Percentiles rank a stretch among this genome's conserved stretches.
phyloP scores from a whole-genome alignment of 2,797 vertebrate genomes.

The Pipistrellus pipistrellus region DNA sequence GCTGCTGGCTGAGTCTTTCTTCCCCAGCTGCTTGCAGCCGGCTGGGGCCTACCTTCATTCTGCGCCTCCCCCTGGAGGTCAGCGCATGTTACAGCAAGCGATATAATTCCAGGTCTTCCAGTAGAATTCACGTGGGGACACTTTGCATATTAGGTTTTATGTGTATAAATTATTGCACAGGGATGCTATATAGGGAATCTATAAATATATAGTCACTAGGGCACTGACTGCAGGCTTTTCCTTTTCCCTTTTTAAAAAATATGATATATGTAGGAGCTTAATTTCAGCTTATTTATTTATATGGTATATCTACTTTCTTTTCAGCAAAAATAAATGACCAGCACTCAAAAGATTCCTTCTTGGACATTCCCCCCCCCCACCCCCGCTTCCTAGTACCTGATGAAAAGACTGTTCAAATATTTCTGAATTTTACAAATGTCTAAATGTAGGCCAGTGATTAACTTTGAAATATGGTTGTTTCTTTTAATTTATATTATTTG shows the following conservation, averaged over 20 bases:
- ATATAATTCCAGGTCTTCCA: too few species aligned
- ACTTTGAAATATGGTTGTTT: neutral
- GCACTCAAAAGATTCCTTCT: neutral
- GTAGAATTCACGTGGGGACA: too few species aligned
- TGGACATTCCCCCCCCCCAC: neutral
- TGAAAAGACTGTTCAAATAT: conserved; percentile 44
- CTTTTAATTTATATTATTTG: neutral
- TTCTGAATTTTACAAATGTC: neutral
- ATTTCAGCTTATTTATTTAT: neutral
- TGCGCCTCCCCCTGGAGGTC: too few species aligned
- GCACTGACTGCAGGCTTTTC: neutral
- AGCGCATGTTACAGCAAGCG: too few species aligned
- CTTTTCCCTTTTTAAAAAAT: neutral
- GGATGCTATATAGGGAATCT: neutral
- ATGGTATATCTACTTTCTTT: neutral
- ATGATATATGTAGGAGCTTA: neutral
- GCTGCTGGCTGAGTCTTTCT: too few species aligned
- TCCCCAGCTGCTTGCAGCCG: too few species aligned
- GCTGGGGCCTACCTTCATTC: too few species aligned
- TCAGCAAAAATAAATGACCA: neutral
- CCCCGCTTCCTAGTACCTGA: neutral
- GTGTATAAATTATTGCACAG: neutral
- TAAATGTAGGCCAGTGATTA: neutral
- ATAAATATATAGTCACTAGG: neutral
- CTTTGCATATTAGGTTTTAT: too few species aligned